Conservation (phyloP, 2,888 invertebrate species). For the Protonemura montana region DNA sequence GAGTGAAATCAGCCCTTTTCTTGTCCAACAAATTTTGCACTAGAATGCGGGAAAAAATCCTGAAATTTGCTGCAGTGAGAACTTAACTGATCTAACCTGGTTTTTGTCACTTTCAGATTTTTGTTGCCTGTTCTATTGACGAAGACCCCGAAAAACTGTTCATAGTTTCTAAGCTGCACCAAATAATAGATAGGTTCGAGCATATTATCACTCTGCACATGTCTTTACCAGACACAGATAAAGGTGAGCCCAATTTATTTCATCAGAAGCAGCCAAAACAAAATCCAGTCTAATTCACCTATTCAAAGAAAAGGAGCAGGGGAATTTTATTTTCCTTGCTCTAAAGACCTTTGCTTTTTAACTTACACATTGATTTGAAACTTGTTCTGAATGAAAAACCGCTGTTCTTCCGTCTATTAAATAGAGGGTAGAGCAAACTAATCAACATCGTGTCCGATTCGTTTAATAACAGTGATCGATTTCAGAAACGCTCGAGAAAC, state of each 20-base stretch:
- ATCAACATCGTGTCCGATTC: neutral
- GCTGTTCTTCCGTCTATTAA: neutral
- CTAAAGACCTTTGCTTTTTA: neutral
- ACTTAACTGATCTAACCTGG: neutral
- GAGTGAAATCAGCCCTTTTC: no score
- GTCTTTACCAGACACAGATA: constrained; percentile 68
- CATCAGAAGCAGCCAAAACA: no score
- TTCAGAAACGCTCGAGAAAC: constrained; percentile 60
- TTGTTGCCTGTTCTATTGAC: constrained; percentile 61
- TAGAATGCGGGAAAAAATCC: no score
- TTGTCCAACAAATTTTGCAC: no score
- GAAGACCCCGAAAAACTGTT: constrained; percentile 62
- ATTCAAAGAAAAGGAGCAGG: no score
- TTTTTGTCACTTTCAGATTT: constrained; percentile 55
- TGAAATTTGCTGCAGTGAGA: neutral
- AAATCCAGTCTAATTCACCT: no score
- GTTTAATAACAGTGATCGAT: constrained; percentile 36
- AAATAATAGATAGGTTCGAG: constrained; percentile 66
- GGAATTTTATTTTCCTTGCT: no score
- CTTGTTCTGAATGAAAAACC: neutral
- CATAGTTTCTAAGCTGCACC: constrained; percentile 61
- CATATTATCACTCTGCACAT: constrained; percentile 70
- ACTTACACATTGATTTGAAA: neutral
- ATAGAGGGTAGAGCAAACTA: neutral
- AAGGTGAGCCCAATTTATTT: constrained; percentile 59